These are phyloP conservation scores for Acyrthosiphon pisum DNA, from an alignment of 1,140 invertebrate genomes.

Conservation along the genomic window DNA sequence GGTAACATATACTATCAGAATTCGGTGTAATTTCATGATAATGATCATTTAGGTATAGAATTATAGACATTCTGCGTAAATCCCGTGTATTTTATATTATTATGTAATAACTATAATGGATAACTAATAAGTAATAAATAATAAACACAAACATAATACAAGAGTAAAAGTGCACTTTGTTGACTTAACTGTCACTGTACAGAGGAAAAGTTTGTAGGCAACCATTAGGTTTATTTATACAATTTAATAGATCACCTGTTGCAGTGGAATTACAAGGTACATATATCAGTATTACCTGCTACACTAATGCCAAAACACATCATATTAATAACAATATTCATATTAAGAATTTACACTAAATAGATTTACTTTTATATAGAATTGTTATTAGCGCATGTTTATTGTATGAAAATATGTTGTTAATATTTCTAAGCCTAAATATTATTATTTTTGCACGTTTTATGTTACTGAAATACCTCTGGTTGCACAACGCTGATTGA, in stretches of 20 bases:
- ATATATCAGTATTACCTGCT: neutral
- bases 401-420: neutral
- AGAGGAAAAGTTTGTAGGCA: too few species aligned
- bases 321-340: neutral
- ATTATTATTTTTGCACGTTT: neutral
- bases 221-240: too few species aligned
- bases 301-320: neutral
- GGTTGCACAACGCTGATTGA: neutral
- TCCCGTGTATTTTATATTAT: neutral
- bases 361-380: neutral
- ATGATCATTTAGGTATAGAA: neutral
- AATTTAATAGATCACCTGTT: too few species aligned
- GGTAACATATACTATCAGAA: neutral
- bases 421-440: neutral
- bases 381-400: neutral
- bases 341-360: too few species aligned
- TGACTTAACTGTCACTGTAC: too few species aligned
- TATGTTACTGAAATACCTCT: neutral
- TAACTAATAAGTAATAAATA: too few species aligned
- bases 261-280: neutral
- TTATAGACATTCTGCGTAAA: neutral
- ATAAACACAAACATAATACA: too few species aligned
- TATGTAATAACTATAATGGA: neutral
- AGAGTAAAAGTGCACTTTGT: too few species aligned
- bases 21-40: neutral